Conservation (phyloP, 2,113 vertebrate genomes). For the Gobiocypris rarus region DNA sequence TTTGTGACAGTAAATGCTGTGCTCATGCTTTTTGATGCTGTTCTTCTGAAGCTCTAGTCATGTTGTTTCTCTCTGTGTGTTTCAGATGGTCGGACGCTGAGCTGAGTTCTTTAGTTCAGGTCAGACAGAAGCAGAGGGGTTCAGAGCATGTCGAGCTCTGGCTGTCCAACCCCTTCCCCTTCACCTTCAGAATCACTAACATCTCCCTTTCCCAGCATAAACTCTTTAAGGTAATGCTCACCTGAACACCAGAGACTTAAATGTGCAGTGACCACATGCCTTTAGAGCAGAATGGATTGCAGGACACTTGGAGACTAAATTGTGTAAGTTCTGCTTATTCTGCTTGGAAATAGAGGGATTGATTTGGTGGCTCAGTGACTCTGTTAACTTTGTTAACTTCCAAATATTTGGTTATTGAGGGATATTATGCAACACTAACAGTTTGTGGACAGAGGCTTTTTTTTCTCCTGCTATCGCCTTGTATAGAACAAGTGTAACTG, state of each 20-base stretch:
- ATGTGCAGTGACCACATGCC: not conserved
- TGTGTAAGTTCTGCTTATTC: not conserved
- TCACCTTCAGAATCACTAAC: conserved; percentile 78
- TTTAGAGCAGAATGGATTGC: not conserved
- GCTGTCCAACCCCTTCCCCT: conserved; percentile 83
- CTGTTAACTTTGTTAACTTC: too few relatives aligned
- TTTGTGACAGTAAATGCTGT: not conserved
- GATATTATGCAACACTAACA: too few relatives aligned
- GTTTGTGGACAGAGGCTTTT: too few relatives aligned
- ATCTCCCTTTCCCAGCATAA: conserved; percentile 80
- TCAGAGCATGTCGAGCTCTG: conserved; percentile 86
- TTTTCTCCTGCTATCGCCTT: not conserved
- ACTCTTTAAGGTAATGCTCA: conserved; percentile 80
- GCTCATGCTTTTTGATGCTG: not conserved
- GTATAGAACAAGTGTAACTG: too few relatives aligned
- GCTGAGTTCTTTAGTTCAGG: conserved; percentile 78
- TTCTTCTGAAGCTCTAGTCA: not conserved
- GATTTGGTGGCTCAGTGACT: not conserved
- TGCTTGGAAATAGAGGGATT: not conserved
- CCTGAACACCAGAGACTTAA: not conserved
- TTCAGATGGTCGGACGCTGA: conserved; percentile 77
- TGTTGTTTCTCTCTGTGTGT: not conserved
- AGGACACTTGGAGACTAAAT: not conserved
- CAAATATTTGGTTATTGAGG: too few relatives aligned
- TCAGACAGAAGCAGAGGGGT: conserved; percentile 77